Conservation (phyloP, 2,888 invertebrate genomes). For the Chydorus sphaericus region DNA sequence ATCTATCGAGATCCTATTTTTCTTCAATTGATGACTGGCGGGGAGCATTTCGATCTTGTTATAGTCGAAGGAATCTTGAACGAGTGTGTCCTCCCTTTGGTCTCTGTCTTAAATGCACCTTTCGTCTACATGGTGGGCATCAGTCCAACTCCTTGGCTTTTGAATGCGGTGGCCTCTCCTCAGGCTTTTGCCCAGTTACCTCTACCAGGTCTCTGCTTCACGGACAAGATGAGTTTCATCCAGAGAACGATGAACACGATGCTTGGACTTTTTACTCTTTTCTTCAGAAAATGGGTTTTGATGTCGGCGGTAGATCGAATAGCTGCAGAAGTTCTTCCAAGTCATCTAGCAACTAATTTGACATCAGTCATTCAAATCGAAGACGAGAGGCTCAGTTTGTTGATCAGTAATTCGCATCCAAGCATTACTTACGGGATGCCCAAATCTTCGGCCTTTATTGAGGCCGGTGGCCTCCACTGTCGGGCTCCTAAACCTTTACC, state of each 20-base stretch:
- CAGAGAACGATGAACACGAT: neutral
- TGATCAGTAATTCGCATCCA: constrained; percentile 36
- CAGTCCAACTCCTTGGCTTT: neutral
- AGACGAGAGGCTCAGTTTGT: constrained; percentile 33
- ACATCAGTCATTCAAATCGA: neutral
- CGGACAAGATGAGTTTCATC: neutral
- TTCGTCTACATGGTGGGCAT: constrained; percentile 38
- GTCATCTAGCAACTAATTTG: neutral
- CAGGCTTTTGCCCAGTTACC: neutral
- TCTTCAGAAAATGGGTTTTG: neutral
- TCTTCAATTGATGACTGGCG: neutral
- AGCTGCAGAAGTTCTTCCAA: neutral
- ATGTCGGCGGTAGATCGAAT: neutral
- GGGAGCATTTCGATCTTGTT: constrained; percentile 42
- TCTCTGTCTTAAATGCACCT: constrained; percentile 51
- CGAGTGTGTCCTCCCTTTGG: constrained; percentile 59
- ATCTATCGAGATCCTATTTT: neutral
- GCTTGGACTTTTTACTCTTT: neutral
- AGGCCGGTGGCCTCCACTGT: constrained; percentile 48
- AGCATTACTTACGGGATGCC: constrained; percentile 36
- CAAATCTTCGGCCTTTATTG: constrained; percentile 41
- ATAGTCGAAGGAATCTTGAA: constrained; percentile 49
- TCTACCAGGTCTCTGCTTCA: neutral
- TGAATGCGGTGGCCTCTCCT: neutral
- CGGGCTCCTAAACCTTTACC: constrained; percentile 23